phyloP scores from a whole-genome alignment of 2,888 invertebrate genomes.

The Patella ulyssiponensis region DNA sequence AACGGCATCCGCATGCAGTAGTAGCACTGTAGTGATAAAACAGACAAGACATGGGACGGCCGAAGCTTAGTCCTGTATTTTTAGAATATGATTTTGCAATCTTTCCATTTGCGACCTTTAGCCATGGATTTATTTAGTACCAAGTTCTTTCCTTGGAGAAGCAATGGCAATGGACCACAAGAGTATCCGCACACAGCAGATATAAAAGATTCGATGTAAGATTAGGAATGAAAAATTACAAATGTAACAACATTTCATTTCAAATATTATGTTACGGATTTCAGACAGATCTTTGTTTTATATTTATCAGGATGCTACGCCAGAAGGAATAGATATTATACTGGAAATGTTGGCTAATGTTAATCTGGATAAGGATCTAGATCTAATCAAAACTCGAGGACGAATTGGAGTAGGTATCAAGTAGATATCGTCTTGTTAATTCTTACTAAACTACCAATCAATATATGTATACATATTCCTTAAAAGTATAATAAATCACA shows the following conservation, averaged over 20 bases:
- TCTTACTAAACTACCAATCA: no score
- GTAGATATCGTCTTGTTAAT: background rate
- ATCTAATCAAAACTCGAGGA: slow-evolving; percentile 67
- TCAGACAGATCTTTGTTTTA: background rate
- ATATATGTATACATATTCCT: no score
- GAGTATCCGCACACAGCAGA: slow-evolving; percentile 50
- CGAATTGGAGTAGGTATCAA: slow-evolving; percentile 69
- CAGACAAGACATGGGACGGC: no score
- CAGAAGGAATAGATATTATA: slow-evolving; percentile 73
- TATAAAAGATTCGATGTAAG: no score
- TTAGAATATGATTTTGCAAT: no score
- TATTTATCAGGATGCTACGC: background rate
- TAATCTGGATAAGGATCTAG: slow-evolving; percentile 73
- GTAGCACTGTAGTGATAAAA: no score
- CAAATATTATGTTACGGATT: background rate
- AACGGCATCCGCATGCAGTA: no score
- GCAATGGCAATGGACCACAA: slow-evolving; percentile 53
- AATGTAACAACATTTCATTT: background rate
- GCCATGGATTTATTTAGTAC: slow-evolving; percentile 33
- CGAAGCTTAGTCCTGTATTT: no score
- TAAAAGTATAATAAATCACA: no score
- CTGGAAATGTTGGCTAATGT: slow-evolving; percentile 76
- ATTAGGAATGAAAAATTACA: slow-evolving; percentile 30
- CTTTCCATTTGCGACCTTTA: no score
- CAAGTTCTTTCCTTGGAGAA: slow-evolving; percentile 71